These are phyloP conservation scores for Crenuchus spilurus DNA, from an alignment of 2,797 vertebrate species.

Conservation along the genomic window DNA sequence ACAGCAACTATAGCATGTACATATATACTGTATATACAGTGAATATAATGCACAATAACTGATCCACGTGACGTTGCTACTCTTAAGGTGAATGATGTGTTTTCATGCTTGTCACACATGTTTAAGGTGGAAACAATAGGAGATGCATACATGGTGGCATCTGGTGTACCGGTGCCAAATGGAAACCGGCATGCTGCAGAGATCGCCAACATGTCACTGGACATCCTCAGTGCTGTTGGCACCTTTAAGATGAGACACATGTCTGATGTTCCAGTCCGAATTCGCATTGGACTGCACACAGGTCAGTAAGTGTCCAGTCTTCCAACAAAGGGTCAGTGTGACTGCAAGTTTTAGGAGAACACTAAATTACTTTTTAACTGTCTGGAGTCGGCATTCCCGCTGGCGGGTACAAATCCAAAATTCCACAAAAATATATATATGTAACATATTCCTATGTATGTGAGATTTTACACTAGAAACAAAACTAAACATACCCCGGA, in stretches of 20 bases:
- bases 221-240: slow-evolving; percentile 67
- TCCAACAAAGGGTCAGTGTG: too few species aligned
- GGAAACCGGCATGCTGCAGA: slow-evolving; percentile 63
- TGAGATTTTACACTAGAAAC: too few species aligned
- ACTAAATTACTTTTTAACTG: too few species aligned
- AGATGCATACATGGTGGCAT: slow-evolving; percentile 70
- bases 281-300: slow-evolving; percentile 67
- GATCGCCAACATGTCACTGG: slow-evolving; percentile 67
- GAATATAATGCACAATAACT: too few species aligned
- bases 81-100: not conserved
- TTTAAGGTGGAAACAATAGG: slow-evolving; percentile 68
- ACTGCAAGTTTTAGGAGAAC: too few species aligned
- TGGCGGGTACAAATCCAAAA: too few species aligned
- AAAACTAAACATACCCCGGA: too few species aligned
- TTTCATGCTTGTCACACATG: not conserved
- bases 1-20: not conserved
- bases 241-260: slow-evolving; percentile 71
- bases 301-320: slow-evolving; percentile 58
- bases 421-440: too few species aligned
- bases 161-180: slow-evolving; percentile 65
- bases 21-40: not conserved
- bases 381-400: too few species aligned
- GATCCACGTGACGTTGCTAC: not conserved
- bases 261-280: slow-evolving; percentile 67
- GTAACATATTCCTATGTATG: too few species aligned